Evolutionary conservation across 2,797 vertebrate species (phyloP).

Genomic region (Martes flavigula): DNA sequence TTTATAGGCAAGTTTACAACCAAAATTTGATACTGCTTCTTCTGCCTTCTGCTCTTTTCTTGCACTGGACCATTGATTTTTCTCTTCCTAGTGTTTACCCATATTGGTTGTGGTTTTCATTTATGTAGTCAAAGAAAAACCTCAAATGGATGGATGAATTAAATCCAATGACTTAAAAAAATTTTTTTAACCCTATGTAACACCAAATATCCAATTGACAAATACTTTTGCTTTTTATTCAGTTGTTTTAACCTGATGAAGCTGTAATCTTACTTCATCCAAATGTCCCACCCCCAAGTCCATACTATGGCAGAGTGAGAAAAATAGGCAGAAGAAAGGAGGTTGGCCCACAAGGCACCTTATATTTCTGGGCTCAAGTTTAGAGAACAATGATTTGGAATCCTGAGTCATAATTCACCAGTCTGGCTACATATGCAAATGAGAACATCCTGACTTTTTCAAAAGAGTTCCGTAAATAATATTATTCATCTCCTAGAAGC

Average conservation of each 20-base stretch:
- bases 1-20: background rate
- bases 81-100: background rate
- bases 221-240: background rate
- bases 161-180: background rate
- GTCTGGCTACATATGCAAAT: slow-evolving; percentile 80
- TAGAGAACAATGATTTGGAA: slow-evolving; percentile 69
- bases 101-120: background rate
- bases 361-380: slow-evolving; percentile 46
- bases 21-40: background rate
- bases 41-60: background rate
- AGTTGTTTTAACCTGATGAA: background rate
- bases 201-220: background rate
- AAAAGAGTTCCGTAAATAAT: slow-evolving; percentile 77
- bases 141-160: background rate
- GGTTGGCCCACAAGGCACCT: background rate
- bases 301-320: background rate
- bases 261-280: background rate
- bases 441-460: slow-evolving; percentile 76
- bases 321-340: background rate
- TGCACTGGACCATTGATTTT: background rate
- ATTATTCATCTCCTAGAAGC: slow-evolving; percentile 80
- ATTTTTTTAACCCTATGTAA: background rate
- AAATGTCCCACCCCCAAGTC: background rate
- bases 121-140: background rate
- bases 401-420: slow-evolving; percentile 69